A percentile compares a stretch with the other conserved stretches of the same genome.
Evolutionary conservation across 2,113 vertebrate genomes (phyloP).

Genomic region (Phaethornis superciliosus): DNA sequence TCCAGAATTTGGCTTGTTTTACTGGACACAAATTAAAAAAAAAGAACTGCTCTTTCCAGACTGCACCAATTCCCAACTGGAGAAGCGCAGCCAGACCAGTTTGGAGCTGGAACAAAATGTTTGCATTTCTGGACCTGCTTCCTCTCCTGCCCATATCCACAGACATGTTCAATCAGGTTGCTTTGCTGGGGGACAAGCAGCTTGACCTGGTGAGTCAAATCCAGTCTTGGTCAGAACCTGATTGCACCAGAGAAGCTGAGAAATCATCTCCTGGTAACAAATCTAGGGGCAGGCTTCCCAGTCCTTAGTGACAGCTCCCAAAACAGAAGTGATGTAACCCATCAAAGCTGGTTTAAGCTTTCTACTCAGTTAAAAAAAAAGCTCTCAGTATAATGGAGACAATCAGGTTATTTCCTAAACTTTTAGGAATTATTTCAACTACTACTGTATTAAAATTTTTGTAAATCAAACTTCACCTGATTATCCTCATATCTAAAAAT

Average conservation of each 20-base stretch:
- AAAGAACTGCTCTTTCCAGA: neutral
- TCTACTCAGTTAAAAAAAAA: neutral
- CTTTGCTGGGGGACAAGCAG: neutral
- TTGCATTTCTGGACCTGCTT: neutral
- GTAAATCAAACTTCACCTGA: neutral
- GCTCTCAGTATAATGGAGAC: accelerated
- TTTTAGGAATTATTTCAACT: neutral
- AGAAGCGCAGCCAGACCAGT: neutral
- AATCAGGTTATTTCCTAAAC: neutral
- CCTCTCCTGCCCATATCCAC: neutral
- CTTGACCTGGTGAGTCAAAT: neutral
- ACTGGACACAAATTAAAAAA: neutral
- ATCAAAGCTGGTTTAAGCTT: neutral
- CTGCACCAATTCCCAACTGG: neutral
- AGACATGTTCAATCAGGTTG: neutral
- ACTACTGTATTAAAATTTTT: neutral
- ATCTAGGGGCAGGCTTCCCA: neutral
- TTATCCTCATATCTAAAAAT: neutral
- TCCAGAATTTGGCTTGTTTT: neutral
- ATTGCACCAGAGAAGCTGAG: neutral
- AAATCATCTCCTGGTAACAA: neutral
- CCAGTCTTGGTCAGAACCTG: neutral
- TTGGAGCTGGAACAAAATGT: neutral
- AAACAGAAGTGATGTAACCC: neutral
- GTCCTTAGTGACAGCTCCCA: neutral